Percentiles rank a stretch among this genome's conserved stretches.
Conservation (phyloP, 1,140 invertebrate genomes). For the Ditylenchus dipsaci region DNA sequence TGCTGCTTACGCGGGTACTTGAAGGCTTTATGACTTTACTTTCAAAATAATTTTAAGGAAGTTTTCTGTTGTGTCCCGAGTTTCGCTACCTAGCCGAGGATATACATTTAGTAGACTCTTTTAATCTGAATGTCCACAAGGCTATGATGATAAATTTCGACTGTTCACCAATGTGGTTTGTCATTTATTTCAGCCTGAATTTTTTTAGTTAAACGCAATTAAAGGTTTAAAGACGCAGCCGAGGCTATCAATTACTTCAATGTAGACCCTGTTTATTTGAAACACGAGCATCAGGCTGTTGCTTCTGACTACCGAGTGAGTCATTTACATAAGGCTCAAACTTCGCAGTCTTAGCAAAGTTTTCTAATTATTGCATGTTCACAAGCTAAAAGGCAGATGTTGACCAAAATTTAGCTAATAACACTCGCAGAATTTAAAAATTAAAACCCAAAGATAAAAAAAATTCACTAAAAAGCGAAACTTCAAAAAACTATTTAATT, state of each 20-base stretch:
- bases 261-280: constrained; percentile 87
- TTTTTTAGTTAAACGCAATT: constrained; percentile 46
- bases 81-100: constrained; percentile 53
- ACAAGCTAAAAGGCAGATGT: too few species aligned
- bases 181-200: constrained; percentile 44
- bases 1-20: constrained; percentile 75
- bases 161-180: constrained; percentile 62
- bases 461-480: too few species aligned
- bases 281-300: constrained; percentile 68
- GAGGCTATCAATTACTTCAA: constrained; percentile 74
- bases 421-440: background rate
- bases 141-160: constrained; percentile 64
- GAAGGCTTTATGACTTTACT: background rate
- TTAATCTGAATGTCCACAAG: constrained; percentile 65
- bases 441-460: too few species aligned
- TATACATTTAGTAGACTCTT: constrained; percentile 61
- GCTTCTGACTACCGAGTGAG: constrained; percentile 63
- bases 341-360: too few species aligned
- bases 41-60: constrained; percentile 56
- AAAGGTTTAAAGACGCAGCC: constrained; percentile 63
- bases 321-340: constrained; percentile 30
- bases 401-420: too few species aligned
- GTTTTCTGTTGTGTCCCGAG: constrained; percentile 55
- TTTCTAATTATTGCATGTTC: too few species aligned
- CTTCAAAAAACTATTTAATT: too few species aligned